phyloP scores from a whole-genome alignment of 2,797 vertebrate genomes.

The Argyrosomus regius region DNA sequence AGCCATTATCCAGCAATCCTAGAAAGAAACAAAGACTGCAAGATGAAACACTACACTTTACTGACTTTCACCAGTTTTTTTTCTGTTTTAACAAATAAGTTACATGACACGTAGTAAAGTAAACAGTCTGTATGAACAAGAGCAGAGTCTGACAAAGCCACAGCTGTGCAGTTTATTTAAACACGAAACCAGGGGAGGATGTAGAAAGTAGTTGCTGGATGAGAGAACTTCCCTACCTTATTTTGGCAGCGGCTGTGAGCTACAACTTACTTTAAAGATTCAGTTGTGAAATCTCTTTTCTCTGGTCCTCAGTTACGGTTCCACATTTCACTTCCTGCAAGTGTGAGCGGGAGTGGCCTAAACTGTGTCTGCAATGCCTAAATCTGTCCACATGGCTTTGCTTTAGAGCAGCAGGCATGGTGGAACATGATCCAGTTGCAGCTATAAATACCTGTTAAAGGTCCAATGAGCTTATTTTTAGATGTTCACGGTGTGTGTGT shows the following conservation, averaged over 20 bases:
- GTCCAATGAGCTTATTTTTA: slow-evolving; percentile 14
- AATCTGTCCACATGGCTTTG: slow-evolving; percentile 8
- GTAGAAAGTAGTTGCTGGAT: not conserved
- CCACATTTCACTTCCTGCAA: slow-evolving; percentile 40
- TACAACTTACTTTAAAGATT: not conserved
- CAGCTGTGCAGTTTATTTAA: slow-evolving; percentile 22
- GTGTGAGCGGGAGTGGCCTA: not conserved
- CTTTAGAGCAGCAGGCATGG: slow-evolving; percentile 23
- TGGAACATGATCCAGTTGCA: slow-evolving; percentile 16
- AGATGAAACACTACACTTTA: not conserved
- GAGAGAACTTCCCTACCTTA: slow-evolving; percentile 49
- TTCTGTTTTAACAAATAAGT: not conserved
- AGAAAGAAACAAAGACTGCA: not conserved
- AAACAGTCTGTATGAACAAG: not conserved
- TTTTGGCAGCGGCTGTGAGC: slow-evolving; percentile 10
- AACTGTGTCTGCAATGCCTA: not conserved
- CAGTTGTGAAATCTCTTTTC: slow-evolving; percentile 16
- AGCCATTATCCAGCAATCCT: slow-evolving; percentile 65
- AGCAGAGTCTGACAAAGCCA: not conserved
- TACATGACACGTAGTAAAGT: not conserved
- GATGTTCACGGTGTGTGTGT: not conserved
- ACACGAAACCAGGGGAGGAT: slow-evolving; percentile 23
- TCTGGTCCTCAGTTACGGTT: not conserved
- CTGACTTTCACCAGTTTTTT: not conserved
- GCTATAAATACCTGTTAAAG: slow-evolving; percentile 35